Evolutionary conservation across 37 sponge, comb jelly and placozoan genomes (phyloP).

Genomic region (Petrosia ficiformis): DNA sequence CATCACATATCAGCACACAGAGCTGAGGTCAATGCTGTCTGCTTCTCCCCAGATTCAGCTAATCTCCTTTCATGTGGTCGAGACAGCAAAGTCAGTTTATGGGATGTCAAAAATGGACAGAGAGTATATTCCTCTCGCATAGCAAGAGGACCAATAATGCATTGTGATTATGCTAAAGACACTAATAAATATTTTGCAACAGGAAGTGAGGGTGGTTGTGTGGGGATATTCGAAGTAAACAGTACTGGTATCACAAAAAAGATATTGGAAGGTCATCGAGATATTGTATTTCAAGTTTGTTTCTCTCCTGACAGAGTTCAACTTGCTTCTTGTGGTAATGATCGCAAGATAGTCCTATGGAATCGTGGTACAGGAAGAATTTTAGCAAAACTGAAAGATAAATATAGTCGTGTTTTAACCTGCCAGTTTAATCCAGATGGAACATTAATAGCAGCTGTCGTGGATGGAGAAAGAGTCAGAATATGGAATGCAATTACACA

Average conservation of each 20-base stretch:
- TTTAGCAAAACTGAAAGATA: slow-evolving; percentile 55
- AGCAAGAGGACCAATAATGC: slow-evolving; percentile 40
- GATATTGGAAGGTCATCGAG: slow-evolving; percentile 59
- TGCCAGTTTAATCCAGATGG: slow-evolving; percentile 83
- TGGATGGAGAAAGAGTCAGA: slow-evolving; percentile 68
- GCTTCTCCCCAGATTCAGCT: slow-evolving; percentile 71
- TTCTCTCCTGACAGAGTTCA: slow-evolving; percentile 73
- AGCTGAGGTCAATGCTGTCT: slow-evolving; percentile 60
- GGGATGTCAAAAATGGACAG: slow-evolving; percentile 55
- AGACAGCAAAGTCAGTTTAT: slow-evolving; percentile 59
- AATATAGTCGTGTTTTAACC: slow-evolving; percentile 39
- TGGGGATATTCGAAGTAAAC: slow-evolving; percentile 44
- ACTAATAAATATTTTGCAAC: slow-evolving; percentile 50
- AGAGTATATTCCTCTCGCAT: slow-evolving; percentile 27
- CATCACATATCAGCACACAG: slow-evolving; percentile 41
- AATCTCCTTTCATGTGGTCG: slow-evolving; percentile 54
- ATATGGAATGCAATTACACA: slow-evolving; percentile 59
- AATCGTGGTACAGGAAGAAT: slow-evolving; percentile 65
- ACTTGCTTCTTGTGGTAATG: slow-evolving; percentile 72
- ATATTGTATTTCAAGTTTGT: slow-evolving; percentile 55
- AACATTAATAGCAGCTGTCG: slow-evolving; percentile 64
- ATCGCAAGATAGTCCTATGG: slow-evolving; percentile 69
- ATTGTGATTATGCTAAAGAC: slow-evolving; percentile 54
- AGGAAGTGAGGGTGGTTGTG: slow-evolving; percentile 50
- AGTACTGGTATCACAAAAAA: slow-evolving; percentile 26